phyloP scores from a whole-genome alignment of 1,140 invertebrate species.

The Choristoneura fumiferana region DNA sequence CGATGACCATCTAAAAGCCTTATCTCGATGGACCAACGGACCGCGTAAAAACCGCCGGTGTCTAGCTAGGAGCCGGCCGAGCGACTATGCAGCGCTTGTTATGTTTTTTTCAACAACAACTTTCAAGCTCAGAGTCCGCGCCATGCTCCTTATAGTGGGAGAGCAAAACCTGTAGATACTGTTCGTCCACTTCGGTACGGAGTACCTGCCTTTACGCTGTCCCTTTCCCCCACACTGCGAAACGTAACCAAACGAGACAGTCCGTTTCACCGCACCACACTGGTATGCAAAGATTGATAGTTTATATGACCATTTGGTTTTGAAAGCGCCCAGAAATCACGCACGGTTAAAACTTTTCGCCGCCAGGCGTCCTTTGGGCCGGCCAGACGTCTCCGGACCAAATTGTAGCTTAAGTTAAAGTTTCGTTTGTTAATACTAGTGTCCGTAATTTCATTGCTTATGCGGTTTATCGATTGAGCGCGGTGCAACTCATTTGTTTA shows the following conservation, averaged over 20 bases:
- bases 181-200: conserved; percentile 67
- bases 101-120: conserved; percentile 66
- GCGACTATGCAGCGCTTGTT: conserved; percentile 50
- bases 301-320: conserved; percentile 77
- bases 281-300: conserved; percentile 79
- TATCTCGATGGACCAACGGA: neutral
- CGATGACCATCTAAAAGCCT: conserved; percentile 10
- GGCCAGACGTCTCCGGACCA: conserved; percentile 43
- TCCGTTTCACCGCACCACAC: conserved; percentile 70
- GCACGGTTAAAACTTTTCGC: conserved; percentile 73
- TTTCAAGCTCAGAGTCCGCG: conserved; percentile 67
- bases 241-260: conserved; percentile 32
- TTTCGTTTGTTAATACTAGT: conserved; percentile 33
- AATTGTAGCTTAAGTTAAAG: conserved; percentile 32
- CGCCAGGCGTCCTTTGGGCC: conserved; percentile 71
- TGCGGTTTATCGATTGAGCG: conserved; percentile 41
- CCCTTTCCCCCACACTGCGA: conserved; percentile 57
- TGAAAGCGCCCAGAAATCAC: conserved; percentile 75
- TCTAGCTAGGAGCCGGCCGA: conserved; percentile 29
- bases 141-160: conserved; percentile 72
- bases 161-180: conserved; percentile 77
- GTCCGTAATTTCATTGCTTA: conserved; percentile 45
- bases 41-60: conserved; percentile 31
- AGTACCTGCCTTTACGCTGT: conserved; percentile 63
- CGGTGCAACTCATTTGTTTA: conserved; percentile 39